phyloP scores from a whole-genome alignment of 2,888 invertebrate species.

The Latrodectus elegans region DNA sequence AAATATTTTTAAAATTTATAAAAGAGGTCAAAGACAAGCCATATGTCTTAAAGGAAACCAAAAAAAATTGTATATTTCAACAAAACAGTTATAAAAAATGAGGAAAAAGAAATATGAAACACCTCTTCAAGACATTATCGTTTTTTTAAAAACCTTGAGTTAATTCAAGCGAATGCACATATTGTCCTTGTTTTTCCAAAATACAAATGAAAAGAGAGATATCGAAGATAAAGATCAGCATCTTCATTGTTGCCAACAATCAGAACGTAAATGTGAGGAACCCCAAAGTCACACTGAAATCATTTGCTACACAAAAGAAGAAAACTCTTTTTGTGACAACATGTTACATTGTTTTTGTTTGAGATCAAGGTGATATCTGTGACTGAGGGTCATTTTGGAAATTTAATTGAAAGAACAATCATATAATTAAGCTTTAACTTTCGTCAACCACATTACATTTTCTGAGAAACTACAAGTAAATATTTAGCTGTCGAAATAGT shows the following conservation, averaged over 20 bases:
- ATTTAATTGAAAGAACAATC: neutral
- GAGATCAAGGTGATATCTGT: slow-evolving; percentile 35
- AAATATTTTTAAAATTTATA: neutral
- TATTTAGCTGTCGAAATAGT: too few relatives aligned
- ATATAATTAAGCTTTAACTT: too few relatives aligned
- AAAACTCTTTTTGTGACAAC: slow-evolving; percentile 22
- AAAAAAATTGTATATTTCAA: slow-evolving; percentile 5
- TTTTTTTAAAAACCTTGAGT: slow-evolving; percentile 38
- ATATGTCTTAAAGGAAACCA: neutral
- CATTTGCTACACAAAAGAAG: slow-evolving; percentile 13
- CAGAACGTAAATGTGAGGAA: slow-evolving; percentile 58
- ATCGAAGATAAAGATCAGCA: slow-evolving; percentile 30
- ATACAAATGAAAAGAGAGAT: slow-evolving; percentile 14
- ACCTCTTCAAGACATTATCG: slow-evolving; percentile 8
- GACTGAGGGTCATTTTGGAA: neutral
- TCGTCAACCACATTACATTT: too few relatives aligned
- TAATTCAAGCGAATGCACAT: slow-evolving; percentile 17
- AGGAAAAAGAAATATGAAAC: slow-evolving; percentile 25
- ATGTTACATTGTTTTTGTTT: slow-evolving; percentile 35
- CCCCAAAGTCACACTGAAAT: slow-evolving; percentile 13
- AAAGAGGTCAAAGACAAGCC: slow-evolving; percentile 28
- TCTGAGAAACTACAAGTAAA: too few relatives aligned
- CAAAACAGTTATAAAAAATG: slow-evolving; percentile 24
- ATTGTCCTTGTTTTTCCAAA: slow-evolving; percentile 43
- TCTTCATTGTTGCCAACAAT: slow-evolving; percentile 48